Conservation (phyloP, 2,797 vertebrate species). For the Poecilia gillii region DNA sequence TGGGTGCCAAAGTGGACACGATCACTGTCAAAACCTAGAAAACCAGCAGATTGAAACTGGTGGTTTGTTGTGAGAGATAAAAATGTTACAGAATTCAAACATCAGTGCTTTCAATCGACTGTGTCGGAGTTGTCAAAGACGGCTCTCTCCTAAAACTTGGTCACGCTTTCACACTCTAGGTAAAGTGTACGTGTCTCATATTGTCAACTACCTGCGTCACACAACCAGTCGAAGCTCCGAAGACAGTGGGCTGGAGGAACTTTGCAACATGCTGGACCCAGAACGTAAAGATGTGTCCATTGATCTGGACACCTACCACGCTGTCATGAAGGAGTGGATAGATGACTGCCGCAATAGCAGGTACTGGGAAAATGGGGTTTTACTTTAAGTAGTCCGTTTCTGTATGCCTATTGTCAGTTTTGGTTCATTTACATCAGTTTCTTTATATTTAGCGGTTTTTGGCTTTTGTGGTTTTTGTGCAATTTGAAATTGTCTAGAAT, state of each 20-base stretch:
- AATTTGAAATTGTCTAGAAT: not conserved
- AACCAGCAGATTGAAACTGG: not conserved
- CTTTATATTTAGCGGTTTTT: not conserved
- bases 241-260: conserved; percentile 87
- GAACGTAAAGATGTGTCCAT: conserved; percentile 86
- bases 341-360: conserved; percentile 83
- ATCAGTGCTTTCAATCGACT: not conserved
- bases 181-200: conserved; percentile 87
- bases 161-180: conserved; percentile 68
- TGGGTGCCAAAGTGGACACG: not conserved
- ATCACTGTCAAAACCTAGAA: not conserved
- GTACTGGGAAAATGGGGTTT: conserved; percentile 62
- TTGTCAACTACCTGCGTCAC: conserved; percentile 87
- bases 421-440: conserved; percentile 1
- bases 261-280: conserved; percentile 90
- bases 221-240: conserved; percentile 83
- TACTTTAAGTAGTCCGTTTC: not conserved
- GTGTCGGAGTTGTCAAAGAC: not conserved
- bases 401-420: not conserved
- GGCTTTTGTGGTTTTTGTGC: not conserved
- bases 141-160: not conserved
- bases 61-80: not conserved
- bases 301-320: conserved; percentile 87
- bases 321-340: conserved; percentile 90
- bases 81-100: not conserved